Evolutionary conservation across 2,797 vertebrate species (phyloP), one percentile per base, ranked within the genome.

Genomic region (Spheniscus humboldti): DNA sequence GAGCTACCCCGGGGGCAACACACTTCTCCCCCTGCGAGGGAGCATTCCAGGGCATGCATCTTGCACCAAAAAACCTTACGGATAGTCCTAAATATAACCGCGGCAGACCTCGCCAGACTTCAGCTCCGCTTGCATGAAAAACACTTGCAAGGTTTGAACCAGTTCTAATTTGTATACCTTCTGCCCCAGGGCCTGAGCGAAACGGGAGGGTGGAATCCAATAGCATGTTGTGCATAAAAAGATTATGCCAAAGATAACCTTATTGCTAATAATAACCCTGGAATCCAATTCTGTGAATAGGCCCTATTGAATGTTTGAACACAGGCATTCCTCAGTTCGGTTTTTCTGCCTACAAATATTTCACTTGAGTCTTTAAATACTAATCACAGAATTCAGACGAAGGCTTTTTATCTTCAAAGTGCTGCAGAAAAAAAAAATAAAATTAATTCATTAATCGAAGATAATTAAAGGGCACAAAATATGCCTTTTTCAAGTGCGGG

Each of bases 231-330:
- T 81, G 92, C 90, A 95, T 92, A 88, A 90, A 95, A 91, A 96
- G 95, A 94, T 96, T 59, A 94, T 95, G 94, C 84, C 91, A 94
- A 88, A 95, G 96, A 97, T 97, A 97, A 96, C 93, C 90, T 95
- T 95, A 94, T 97, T 96, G 94, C 95, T 97, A 97, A 97, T 96
- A 96, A 97, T 96, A 96, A 96, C 97, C 72, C 82, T 96, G 94
- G 94, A 96, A 97, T 95, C 96, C n/a, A 5, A 93, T 68, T 77
- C 87, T 80, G 73, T 95, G 94, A 97, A 97, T 92, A 90, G 94
- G 78, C 59, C 59, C 87, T 86, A 94, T 88, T 96, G 95, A 97
- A 41, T 56, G 76, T 62, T 69, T 81, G 82, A 96, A 96, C 94
- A 94, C 47, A 95, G 91, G 91, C 96, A 97, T 97, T 97, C 96